A percentile compares a stretch with the other conserved stretches of the same genome.
Evolutionary conservation across 2,797 vertebrate genomes (phyloP).

Genomic region (Urosaurus nigricauda): DNA sequence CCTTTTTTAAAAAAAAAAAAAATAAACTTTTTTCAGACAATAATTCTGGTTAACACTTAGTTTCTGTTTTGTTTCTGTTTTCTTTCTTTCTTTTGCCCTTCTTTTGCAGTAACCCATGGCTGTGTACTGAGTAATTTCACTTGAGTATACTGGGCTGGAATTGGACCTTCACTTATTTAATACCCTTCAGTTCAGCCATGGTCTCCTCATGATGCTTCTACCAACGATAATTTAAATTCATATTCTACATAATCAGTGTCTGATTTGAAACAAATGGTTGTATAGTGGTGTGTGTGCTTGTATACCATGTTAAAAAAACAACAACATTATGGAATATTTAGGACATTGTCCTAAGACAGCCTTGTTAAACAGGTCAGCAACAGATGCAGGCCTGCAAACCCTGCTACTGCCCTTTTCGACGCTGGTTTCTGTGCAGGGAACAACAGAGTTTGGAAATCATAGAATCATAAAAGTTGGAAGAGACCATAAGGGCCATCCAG

Average conservation of each 20-base stretch:
- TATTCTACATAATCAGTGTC: constrained; percentile 46
- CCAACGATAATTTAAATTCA: constrained; percentile 48
- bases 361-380: not conserved
- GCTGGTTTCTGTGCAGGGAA: not conserved
- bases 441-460: too few species aligned
- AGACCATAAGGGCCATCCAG: too few species aligned
- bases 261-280: constrained; percentile 50
- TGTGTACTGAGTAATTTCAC: constrained; percentile 98
- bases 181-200: constrained; percentile 54
- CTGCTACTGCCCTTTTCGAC: too few species aligned
- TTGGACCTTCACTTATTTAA: constrained; percentile 82
- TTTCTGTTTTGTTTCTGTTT: constrained; percentile 70
- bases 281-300: constrained; percentile 63
- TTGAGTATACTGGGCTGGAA: constrained; percentile 87
- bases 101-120: constrained; percentile 99
- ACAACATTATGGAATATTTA: not conserved
- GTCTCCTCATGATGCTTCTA: constrained; percentile 19
- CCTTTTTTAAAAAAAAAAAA: not conserved
- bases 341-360: not conserved
- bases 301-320: not conserved
- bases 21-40: constrained; percentile 68
- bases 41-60: constrained; percentile 78
- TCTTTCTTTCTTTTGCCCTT: constrained; percentile 86
- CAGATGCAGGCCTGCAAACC: not conserved
- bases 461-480: too few species aligned